Evolutionary conservation across 2,113 vertebrate species (phyloP), one percentile per base, ranked within the genome.

Genomic region (Cyrtonyx montezumae): DNA sequence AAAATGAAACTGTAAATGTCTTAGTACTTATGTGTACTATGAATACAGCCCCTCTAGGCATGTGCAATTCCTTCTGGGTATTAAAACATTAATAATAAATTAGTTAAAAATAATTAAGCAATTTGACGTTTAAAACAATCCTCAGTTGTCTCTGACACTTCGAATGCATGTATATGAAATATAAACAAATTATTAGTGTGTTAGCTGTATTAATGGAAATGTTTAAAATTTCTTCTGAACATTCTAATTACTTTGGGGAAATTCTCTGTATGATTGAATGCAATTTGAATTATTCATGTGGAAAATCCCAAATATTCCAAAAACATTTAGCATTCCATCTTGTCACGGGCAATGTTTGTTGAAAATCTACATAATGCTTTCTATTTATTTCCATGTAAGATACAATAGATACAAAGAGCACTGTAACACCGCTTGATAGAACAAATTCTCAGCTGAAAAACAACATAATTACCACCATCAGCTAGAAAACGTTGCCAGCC

Each of bases 191-290:
- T 80, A 45, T 40, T 84, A 82, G 8, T 40, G 90, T 86, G 37
- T 79, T 96, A 94, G 42, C 74, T 43, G 79, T 84, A 88, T 80
- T 75, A 87, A 95, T 69, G 42, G 59, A 95, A 92, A 49, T 56
- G 20, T 51, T 88, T 58, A 58, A 49, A 82, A 74, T 56, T 34
- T 87, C 45, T 87, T 91, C 55, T 73, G 36, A 81, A 93, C 4
- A 18, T 89, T 55, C 4, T 86, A 68, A 76, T 65, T 90, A 15
- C 46, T 88, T 89, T 48, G 79, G 62, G 81, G 76, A 76, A 81
- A 83, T 84, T 88, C 18, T 18, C 4, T 67, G 4, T 87, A 34
- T 51, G 73, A 26, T 25, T 78, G 36, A 81, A 78, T 68, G 48
- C 8, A 67, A 28, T 53, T 36, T 58, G 20, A 95, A 84, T 79